Evolutionary conservation across 2,113 vertebrate species (phyloP).

Genomic region (Podiceps cristatus): DNA sequence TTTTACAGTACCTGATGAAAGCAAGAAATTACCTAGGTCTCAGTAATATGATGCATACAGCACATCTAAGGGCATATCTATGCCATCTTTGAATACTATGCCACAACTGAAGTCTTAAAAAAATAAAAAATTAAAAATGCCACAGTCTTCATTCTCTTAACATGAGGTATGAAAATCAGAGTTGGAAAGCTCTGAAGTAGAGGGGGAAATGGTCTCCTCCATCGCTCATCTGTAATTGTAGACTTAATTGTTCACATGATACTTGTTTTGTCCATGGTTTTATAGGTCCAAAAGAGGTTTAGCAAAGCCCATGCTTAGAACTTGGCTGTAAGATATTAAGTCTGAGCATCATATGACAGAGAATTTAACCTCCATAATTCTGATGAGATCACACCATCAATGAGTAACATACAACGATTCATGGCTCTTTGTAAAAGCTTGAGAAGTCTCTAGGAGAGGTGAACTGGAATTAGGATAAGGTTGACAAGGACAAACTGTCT

Average conservation of each 20-base stretch:
- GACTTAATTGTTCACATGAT: not conserved
- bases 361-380: not conserved
- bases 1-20: not conserved
- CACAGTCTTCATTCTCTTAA: not conserved
- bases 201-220: not conserved
- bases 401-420: not conserved
- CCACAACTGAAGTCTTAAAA: not conserved
- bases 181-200: not conserved
- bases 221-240: not conserved
- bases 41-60: not conserved
- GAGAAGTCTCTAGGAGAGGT: not conserved
- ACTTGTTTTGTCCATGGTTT: not conserved
- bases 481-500: not conserved
- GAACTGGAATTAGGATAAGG: not conserved
- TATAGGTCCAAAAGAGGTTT: not conserved
- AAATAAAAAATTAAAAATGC: not conserved
- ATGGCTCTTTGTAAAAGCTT: not conserved
- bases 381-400: not conserved
- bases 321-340: not conserved
- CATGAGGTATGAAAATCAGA: not conserved
- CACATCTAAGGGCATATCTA: not conserved
- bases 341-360: not conserved
- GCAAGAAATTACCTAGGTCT: not conserved
- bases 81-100: not conserved
- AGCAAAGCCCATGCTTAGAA: not conserved